These are phyloP conservation scores for Lethocerus indicus DNA, from an alignment of 1,140 invertebrate genomes.

Conservation along the genomic window DNA sequence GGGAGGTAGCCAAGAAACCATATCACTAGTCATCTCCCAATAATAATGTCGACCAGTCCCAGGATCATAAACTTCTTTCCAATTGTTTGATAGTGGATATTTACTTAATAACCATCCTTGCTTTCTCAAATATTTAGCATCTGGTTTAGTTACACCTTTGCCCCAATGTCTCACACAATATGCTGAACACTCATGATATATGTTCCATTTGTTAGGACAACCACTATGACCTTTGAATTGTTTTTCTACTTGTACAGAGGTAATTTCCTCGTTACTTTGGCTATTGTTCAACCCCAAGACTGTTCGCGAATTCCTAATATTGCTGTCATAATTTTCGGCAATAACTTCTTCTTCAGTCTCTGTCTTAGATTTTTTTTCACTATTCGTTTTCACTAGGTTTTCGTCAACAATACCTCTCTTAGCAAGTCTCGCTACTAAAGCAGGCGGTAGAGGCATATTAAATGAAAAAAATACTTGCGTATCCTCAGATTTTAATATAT, in stretches of 20 bases:
- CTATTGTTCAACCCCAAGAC: neutral
- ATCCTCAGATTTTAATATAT: neutral
- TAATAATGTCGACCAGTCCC: slow-evolving; percentile 76
- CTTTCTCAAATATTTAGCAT: slow-evolving; percentile 52
- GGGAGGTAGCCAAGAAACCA: slow-evolving; percentile 90
- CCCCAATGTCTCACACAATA: slow-evolving; percentile 85
- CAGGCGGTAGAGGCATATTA: slow-evolving; percentile 73
- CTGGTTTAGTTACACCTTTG: slow-evolving; percentile 48
- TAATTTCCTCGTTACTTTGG: slow-evolving; percentile 6
- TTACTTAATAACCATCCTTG: slow-evolving; percentile 63
- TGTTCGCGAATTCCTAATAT: slow-evolving; percentile 10
- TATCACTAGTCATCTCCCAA: slow-evolving; percentile 81
- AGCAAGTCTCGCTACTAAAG: slow-evolving; percentile 64
- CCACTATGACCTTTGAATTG: slow-evolving; percentile 42
- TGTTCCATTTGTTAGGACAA: slow-evolving; percentile 94
- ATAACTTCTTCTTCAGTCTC: slow-evolving; percentile 56
- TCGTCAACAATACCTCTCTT: slow-evolving; percentile 59
- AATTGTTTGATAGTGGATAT: slow-evolving; percentile 82
- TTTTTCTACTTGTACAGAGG: slow-evolving; percentile 9
- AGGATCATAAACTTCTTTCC: slow-evolving; percentile 88
- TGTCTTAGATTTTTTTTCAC: slow-evolving; percentile 11
- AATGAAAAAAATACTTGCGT: neutral
- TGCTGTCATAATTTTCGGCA: slow-evolving; percentile 59
- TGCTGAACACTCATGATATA: slow-evolving; percentile 79
- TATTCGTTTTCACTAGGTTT: slow-evolving; percentile 28